Evolutionary conservation across 2,797 vertebrate genomes (phyloP).

Genomic region (Eulemur albifrons): DNA sequence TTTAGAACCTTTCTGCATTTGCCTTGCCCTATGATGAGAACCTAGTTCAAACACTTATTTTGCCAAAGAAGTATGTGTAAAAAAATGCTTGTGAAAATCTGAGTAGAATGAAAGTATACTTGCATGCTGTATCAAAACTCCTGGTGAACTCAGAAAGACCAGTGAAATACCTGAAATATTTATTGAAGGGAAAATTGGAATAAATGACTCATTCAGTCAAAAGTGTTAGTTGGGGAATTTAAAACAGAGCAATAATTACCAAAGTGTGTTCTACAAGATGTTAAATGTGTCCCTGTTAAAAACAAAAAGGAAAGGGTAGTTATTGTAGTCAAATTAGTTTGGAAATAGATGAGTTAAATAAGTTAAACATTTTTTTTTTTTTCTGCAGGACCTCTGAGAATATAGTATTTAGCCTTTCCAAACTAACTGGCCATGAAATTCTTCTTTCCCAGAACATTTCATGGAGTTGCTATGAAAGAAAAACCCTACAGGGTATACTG

Average conservation of each 20-base stretch:
- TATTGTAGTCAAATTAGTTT: neutral
- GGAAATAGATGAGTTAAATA: neutral
- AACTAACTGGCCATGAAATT: neutral
- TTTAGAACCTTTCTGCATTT: neutral
- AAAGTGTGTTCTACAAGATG: neutral
- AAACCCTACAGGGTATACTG: neutral
- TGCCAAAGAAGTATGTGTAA: neutral
- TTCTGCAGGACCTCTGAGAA: neutral
- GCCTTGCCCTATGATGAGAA: neutral
- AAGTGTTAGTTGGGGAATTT: neutral
- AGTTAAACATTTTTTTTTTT: neutral
- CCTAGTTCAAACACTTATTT: neutral
- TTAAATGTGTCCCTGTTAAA: neutral
- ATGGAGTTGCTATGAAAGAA: neutral
- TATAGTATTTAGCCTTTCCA: neutral
- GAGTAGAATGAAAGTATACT: neutral
- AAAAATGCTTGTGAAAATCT: neutral
- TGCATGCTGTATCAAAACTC: neutral
- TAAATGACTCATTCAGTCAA: neutral
- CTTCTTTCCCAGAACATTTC: neutral
- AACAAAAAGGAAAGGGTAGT: neutral
- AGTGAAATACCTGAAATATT: slow-evolving; percentile 14
- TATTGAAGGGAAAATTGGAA: neutral
- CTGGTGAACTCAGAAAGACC: neutral
- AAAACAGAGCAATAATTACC: neutral